A percentile compares a stretch with the other conserved stretches of the same genome.
phyloP scores from a whole-genome alignment of 2,888 invertebrate species.

The Meiosimyza platycephala region DNA sequence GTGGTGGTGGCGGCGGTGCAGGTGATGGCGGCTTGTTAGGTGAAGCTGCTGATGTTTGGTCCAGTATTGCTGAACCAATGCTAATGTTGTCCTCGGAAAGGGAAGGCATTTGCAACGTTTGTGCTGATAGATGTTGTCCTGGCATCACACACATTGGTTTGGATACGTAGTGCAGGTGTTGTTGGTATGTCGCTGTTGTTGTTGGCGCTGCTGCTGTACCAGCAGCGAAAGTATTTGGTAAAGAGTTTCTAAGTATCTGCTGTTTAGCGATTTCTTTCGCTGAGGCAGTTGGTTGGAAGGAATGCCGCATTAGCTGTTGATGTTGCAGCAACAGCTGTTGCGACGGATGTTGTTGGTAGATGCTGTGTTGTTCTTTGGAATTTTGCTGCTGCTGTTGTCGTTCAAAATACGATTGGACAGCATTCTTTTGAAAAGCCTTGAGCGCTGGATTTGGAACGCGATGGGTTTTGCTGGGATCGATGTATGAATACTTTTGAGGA shows the following conservation, averaged over 20 bases:
- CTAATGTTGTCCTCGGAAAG: constrained; percentile 23
- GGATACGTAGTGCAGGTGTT: constrained; percentile 1
- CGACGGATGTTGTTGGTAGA: constrained; percentile 52
- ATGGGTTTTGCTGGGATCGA: constrained; percentile 80
- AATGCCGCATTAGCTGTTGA: constrained; percentile 59
- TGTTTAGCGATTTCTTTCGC: constrained; percentile 47
- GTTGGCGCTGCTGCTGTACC: constrained; percentile 29
- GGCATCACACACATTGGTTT: neutral
- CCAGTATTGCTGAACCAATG: constrained; percentile 34
- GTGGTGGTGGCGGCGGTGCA: constrained; percentile 66
- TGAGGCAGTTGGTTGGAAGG: constrained; percentile 54
- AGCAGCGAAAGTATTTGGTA: constrained; percentile 58
- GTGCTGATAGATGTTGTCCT: neutral
- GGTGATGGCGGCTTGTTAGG: constrained; percentile 59
- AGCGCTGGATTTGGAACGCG: constrained; percentile 78
- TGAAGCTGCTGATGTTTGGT: constrained; percentile 12
- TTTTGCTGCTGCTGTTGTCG: constrained; percentile 72
- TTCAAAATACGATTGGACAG: constrained; percentile 83
- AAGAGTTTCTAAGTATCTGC: constrained; percentile 59
- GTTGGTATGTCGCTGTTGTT: constrained; percentile 13
- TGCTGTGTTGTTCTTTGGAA: constrained; percentile 48
- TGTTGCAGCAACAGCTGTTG: constrained; percentile 51
- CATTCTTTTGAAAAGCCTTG: constrained; percentile 86
- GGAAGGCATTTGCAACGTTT: constrained; percentile 30
- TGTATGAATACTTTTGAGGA: constrained; percentile 73